Percentiles rank a stretch among this genome's conserved stretches.
These are phyloP conservation scores for Sturnira hondurensis DNA, from an alignment of 2,113 vertebrate species.

Conservation along the genomic window DNA sequence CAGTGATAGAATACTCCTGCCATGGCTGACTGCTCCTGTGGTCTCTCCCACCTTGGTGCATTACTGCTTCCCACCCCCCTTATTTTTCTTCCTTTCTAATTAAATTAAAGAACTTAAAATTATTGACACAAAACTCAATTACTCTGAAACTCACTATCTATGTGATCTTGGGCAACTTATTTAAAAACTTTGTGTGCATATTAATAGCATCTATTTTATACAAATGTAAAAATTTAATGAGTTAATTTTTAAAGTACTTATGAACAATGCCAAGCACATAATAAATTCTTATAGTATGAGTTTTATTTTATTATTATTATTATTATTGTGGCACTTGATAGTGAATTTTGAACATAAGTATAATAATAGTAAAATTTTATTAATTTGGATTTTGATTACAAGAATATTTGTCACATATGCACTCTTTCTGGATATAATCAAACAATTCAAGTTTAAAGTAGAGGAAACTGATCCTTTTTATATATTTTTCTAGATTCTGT, in stretches of 20 bases:
- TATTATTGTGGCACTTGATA: background rate
- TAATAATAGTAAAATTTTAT: background rate
- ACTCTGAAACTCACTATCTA: background rate
- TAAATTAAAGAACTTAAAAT: background rate
- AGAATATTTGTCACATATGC: background rate
- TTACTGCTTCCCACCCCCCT: background rate
- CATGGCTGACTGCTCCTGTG: background rate
- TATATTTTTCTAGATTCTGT: background rate
- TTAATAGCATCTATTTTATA: background rate
- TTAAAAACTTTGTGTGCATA: background rate
- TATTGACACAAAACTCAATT: background rate
- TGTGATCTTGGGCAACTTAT: background rate
- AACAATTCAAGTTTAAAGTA: background rate
- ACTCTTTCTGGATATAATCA: background rate
- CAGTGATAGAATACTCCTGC: background rate
- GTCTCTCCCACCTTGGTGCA: background rate
- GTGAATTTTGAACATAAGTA: background rate
- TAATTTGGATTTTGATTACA: background rate
- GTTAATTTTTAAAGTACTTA: background rate
- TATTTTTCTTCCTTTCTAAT: background rate
- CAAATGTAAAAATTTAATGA: background rate
- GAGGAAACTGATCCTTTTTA: background rate
- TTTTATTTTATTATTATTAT: too few species aligned
- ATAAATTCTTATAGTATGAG: too few species aligned
- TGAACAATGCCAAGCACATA: background rate